These are phyloP conservation scores for Lagocephalus sceleratus DNA, from an alignment of 2,797 vertebrate genomes.

Conservation along the genomic window DNA sequence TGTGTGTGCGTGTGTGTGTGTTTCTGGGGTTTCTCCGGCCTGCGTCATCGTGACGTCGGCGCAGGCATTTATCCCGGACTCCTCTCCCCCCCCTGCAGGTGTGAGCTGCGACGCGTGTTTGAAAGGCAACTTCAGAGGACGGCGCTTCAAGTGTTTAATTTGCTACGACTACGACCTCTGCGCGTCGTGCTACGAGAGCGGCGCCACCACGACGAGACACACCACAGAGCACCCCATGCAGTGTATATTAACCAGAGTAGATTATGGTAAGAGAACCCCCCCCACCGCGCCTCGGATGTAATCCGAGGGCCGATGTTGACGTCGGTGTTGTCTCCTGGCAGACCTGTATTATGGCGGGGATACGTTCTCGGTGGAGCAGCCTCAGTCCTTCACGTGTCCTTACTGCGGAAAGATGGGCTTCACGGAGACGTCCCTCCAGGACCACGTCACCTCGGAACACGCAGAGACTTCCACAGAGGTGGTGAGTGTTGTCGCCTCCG, in stretches of 20 bases:
- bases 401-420: constrained; percentile 99
- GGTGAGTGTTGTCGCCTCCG: constrained; percentile 76
- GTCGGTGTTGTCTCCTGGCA: constrained; percentile 67
- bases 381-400: constrained; percentile 98
- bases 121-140: constrained; percentile 98
- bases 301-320: too few relatives aligned
- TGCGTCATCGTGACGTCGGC: too few relatives aligned
- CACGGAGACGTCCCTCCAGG: constrained; percentile 97
- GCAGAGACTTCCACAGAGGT: constrained; percentile 98
- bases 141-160: constrained; percentile 99
- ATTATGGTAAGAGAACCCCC: constrained; percentile 86
- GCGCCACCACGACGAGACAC: constrained; percentile 96
- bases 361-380: constrained; percentile 98
- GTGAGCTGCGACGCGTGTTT: constrained; percentile 99
- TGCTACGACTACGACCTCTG: constrained; percentile 99
- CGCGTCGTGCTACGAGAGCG: constrained; percentile 98
- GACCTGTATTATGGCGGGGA: constrained; percentile 99
- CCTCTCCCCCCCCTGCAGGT: constrained; percentile 73
- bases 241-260: constrained; percentile 99
- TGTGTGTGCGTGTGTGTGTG: too few relatives aligned
- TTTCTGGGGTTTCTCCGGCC: too few relatives aligned
- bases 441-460: constrained; percentile 97
- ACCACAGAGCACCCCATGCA: constrained; percentile 99
- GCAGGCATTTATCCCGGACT: constrained; percentile 8
- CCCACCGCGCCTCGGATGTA: too few relatives aligned